Base-by-base conservation (phyloP, 2,113 vertebrate species). In the Crotalus tigris region DNA sequence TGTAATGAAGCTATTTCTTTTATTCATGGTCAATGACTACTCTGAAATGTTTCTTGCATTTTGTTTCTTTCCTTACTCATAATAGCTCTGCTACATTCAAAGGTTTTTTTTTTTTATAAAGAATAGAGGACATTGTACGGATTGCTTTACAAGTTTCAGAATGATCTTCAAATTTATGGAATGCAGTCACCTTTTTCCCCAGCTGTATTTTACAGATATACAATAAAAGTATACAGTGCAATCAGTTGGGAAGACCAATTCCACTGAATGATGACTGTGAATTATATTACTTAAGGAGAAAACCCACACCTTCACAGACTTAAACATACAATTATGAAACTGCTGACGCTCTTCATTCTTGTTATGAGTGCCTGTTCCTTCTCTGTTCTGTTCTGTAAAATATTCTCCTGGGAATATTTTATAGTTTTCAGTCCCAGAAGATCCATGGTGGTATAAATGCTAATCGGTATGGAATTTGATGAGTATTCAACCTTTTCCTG, bases 61-160 rank as follows among this genome's bases (percentile, higher is more conserved):
- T 46, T 85, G 24, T 7, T n/a, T 44, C 19, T 85, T 51, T 55
- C 10, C 10, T 58, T 49, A 87, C 29, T 23, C 17, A 33, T 29
- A 49, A 26, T n/a, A 46, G 17, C 92, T 92, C 89, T n/a, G 61
- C 10, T 93, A 23, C 4, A 12, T 94, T 33, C 4, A 75, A 33
- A 13, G 8, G 8, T 75, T 3, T 93, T 58, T 58, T 23, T 58
- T 59, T 53, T 53, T 59, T 61, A 33, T 94, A 0, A 57, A 46
- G 88, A 59, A 58, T 10, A 87, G 19, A 88, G 59, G 81, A n/a
- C 88, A 29, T 57, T 54, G 85, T 0, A 0, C 4, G 12, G 3
- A 51, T n/a, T 49, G 46, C 10, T 69, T 61, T 33, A 85, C n/a
- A 92, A 24, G 89, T 92, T 94, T 23, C 54, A 92, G 54, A 10